phyloP scores from a whole-genome alignment of 37 sponge, comb jelly and placozoan genomes.

The Hormiphora californensis region DNA sequence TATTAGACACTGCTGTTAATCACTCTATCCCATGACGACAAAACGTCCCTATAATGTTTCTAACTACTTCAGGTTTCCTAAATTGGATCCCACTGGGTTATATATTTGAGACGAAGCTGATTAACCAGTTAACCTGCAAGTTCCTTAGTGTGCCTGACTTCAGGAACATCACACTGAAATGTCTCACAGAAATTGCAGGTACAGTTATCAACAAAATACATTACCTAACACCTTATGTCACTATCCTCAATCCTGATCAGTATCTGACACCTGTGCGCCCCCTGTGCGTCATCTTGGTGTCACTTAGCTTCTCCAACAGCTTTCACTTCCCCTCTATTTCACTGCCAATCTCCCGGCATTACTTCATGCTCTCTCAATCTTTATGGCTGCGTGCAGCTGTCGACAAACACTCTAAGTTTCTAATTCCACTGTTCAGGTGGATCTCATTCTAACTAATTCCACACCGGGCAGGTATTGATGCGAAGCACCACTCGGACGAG shows the following conservation, averaged over 20 bases:
- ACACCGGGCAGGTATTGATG: slow-evolving; percentile 71
- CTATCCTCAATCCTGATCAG: no score
- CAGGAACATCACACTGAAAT: slow-evolving; percentile 94
- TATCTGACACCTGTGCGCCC: no score
- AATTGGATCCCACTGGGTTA: slow-evolving; percentile 99
- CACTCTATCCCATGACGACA: neutral
- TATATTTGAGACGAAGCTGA: slow-evolving; percentile 97
- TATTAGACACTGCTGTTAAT: neutral
- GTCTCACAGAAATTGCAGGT: slow-evolving; percentile 87
- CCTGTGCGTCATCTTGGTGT: no score
- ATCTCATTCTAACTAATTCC: no score
- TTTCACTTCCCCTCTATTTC: no score
- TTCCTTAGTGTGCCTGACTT: slow-evolving; percentile 91
- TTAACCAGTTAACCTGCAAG: slow-evolving; percentile 89
- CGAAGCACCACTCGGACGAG: slow-evolving; percentile 73
- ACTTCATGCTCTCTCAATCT: no score
- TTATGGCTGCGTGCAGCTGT: no score
- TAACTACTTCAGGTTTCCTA: slow-evolving; percentile 61
- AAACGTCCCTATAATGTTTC: neutral
- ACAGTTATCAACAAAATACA: neutral
- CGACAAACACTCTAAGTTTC: no score
- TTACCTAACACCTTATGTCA: no score
- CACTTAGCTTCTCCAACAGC: no score
- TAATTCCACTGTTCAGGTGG: no score
- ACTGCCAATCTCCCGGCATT: no score